Base-by-base conservation (phyloP, 2,888 invertebrate genomes). In the Psylliodes chrysocephalus region DNA sequence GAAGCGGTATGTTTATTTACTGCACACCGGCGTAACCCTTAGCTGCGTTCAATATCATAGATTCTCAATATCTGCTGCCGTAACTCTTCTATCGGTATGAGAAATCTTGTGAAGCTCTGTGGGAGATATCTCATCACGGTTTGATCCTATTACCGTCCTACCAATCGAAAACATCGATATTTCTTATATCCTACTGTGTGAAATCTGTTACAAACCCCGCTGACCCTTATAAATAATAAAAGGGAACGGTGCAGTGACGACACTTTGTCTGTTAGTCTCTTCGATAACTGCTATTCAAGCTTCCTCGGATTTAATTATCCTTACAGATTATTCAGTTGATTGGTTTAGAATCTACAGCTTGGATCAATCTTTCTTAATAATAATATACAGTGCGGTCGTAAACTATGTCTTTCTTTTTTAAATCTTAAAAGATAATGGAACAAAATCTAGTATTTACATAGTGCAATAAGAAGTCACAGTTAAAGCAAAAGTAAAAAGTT, bases 121-220 rank as follows among this genome's bases (percentile, higher is more conserved):
- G 62, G 66, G 67, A 53, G 52, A 56, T 68, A 61, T 69, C 66
- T 66, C 69, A 71, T 69, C 67, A 64, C 66, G 60, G 33, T 52
- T 46, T 46, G 57, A 57, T 42, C 53, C 63, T 62, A 67, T 69
- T 66, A 69, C 66, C 62, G 55, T 60, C 64, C 70, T 63, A 69
- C 67, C 64, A 63, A 69, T 71, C 70, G 68, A 71, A 69, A 63
- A 68, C 68, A 68, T 68, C 68, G 68, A 68, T 67, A 68, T 62
- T 62, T 64, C 64, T 59, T 44, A 60, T 40, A 62, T 68, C 70
- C 70, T 65, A 70, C 70, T 68, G 70, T 64, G 70, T 66, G 70
- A 70, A 66, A 56, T 56, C 60, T 44, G 56, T 57, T 60, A 30
- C 42, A 40, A 60, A 52, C 33, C 60, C 60, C 42, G 15, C 60